Percentiles rank a stretch among this genome's conserved stretches.
Evolutionary conservation across 2,113 vertebrate genomes (phyloP).

Genomic region (Sciurus niger): DNA sequence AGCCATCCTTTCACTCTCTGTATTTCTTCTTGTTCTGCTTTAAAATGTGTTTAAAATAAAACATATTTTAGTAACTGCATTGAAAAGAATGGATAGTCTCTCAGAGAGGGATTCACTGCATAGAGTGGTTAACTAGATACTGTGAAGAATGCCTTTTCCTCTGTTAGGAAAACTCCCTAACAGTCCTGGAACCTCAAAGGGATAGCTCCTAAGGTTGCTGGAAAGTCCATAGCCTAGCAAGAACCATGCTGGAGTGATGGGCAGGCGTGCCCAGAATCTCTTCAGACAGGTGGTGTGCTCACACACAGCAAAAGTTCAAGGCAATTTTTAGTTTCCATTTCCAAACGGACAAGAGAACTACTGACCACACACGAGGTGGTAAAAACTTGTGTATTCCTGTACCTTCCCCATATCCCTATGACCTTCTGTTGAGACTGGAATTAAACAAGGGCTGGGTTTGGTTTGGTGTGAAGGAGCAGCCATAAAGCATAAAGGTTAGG

Average conservation of each 20-base stretch:
- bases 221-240: not conserved
- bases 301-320: not conserved
- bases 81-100: not conserved
- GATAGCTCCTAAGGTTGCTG: not conserved
- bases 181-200: not conserved
- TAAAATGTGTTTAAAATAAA: not conserved
- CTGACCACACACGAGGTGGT: not conserved
- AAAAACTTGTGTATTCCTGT: not conserved
- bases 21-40: no score
- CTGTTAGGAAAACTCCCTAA: not conserved
- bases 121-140: not conserved
- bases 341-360: conserved; percentile 10
- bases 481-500: not conserved
- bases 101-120: not conserved
- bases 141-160: not conserved
- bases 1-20: no score
- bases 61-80: not conserved
- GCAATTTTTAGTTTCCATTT: not conserved
- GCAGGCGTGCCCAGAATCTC: not conserved
- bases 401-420: not conserved
- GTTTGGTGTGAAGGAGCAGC: not conserved
- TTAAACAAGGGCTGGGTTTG: not conserved
- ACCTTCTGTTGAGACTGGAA: not conserved
- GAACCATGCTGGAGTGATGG: not conserved
- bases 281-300: not conserved